These are phyloP conservation scores for Paelopatides confundens DNA, from an alignment of 53 echinoderm and acorn worm species.

Conservation along the genomic window DNA sequence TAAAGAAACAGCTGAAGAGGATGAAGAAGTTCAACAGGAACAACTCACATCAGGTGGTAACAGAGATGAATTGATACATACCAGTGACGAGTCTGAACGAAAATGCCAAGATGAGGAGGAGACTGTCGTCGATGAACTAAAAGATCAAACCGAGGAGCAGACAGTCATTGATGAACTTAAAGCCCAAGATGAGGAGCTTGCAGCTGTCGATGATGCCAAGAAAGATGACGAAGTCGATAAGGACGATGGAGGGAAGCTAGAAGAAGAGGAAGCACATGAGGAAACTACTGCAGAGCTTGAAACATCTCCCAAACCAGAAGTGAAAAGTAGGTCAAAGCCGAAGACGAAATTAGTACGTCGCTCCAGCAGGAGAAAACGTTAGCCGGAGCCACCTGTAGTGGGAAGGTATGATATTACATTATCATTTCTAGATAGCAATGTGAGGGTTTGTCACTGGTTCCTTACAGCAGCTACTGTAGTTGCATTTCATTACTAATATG, in stretches of 20 bases:
- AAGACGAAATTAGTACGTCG: background rate
- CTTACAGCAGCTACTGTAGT: no score
- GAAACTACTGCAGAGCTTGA: background rate
- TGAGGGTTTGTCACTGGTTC: no score
- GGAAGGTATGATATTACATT: slow-evolving; percentile 34
- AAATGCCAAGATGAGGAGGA: background rate
- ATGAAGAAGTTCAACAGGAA: background rate
- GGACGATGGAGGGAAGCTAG: background rate
- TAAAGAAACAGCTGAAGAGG: background rate
- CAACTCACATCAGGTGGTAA: background rate
- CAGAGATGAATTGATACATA: background rate
- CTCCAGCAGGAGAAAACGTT: background rate
- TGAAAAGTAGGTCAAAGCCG: background rate
- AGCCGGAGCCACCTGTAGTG: background rate
- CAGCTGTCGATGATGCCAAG: background rate
- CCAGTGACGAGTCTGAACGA: background rate
- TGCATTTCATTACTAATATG: no score
- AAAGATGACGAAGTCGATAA: background rate
- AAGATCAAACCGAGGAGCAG: no score
- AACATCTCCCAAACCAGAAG: background rate
- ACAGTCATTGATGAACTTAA: background rate
- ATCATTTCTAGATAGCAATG: background rate
- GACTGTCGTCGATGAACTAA: no score
- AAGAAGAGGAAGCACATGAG: background rate
- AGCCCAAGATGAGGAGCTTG: background rate